Percentiles rank a stretch among this genome's conserved stretches.
Conservation (phyloP, 2,797 vertebrate species). For the Gouania willdenowi region DNA sequence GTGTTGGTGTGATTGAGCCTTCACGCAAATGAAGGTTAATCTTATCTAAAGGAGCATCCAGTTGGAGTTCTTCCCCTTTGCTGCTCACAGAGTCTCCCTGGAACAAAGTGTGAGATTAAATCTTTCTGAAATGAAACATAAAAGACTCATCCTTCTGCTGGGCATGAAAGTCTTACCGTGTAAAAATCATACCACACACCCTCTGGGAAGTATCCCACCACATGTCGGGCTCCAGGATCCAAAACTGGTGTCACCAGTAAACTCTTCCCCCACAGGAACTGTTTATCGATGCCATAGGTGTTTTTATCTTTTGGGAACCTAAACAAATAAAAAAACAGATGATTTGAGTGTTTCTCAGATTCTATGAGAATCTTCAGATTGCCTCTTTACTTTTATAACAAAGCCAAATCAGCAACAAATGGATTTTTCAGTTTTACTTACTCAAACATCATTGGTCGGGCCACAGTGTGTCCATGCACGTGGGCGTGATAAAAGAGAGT, state of each 20-base stretch:
- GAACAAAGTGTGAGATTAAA: no score
- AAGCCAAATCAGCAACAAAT: no score
- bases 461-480: constrained; percentile 75
- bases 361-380: no score
- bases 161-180: constrained; percentile 70
- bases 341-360: no score
- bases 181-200: constrained; percentile 86
- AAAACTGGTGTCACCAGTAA: constrained; percentile 85
- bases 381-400: neutral
- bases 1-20: constrained; percentile 79
- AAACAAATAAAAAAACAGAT: neutral
- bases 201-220: constrained; percentile 79
- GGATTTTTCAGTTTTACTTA: constrained; percentile 50
- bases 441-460: constrained; percentile 84
- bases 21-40: constrained; percentile 85
- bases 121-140: no score
- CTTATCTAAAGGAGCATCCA: constrained; percentile 80
- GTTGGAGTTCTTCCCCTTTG: constrained; percentile 75
- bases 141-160: no score
- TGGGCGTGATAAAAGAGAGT: constrained; percentile 85
- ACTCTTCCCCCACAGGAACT: constrained; percentile 86
- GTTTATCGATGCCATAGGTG: constrained; percentile 79
- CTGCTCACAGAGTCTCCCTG: constrained; percentile 78
- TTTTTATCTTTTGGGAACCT: constrained; percentile 77
- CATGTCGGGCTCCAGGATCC: constrained; percentile 69